Conservation (phyloP, 2,113 vertebrate genomes). For the Microtus ochrogaster region DNA sequence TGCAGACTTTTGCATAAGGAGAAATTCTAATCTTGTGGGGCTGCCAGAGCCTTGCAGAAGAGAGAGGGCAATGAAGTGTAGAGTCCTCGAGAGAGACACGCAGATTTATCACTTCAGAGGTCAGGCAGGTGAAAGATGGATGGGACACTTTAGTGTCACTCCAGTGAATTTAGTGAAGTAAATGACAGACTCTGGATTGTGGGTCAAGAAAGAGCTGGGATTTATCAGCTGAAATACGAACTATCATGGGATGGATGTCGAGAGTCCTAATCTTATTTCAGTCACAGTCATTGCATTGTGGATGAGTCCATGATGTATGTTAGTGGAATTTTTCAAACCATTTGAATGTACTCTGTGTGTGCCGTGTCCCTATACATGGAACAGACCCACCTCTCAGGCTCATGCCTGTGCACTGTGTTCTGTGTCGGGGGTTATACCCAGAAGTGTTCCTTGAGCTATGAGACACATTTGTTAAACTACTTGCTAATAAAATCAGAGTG, state of each 20-base stretch:
- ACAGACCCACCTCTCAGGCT: not conserved
- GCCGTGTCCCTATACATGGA: not conserved
- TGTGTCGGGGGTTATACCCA: not conserved
- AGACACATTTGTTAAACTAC: not conserved
- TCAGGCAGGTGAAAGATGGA: not conserved
- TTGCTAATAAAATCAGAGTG: not conserved
- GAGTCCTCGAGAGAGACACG: not conserved
- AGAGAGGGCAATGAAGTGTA: constrained; percentile 21
- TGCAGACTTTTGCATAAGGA: constrained; percentile 29
- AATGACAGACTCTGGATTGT: not conserved
- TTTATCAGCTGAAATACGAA: constrained; percentile 45
- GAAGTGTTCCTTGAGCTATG: not conserved
- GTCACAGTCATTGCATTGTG: not conserved
- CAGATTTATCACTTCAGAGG: constrained; percentile 5
- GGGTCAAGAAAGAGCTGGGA: not conserved
- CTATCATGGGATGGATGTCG: not conserved
- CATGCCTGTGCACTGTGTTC: not conserved
- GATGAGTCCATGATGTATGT: not conserved
- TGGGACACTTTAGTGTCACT: not conserved
- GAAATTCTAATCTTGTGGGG: constrained; percentile 50
- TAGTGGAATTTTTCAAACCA: not conserved
- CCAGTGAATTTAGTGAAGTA: not conserved
- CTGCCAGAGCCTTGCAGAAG: not conserved
- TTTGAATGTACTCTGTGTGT: not conserved
- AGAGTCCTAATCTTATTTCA: constrained; percentile 5